Percentiles rank a stretch among this genome's conserved stretches.
These are phyloP conservation scores for Bufotes viridis DNA, from an alignment of 2,797 vertebrate species.

Conservation along the genomic window DNA sequence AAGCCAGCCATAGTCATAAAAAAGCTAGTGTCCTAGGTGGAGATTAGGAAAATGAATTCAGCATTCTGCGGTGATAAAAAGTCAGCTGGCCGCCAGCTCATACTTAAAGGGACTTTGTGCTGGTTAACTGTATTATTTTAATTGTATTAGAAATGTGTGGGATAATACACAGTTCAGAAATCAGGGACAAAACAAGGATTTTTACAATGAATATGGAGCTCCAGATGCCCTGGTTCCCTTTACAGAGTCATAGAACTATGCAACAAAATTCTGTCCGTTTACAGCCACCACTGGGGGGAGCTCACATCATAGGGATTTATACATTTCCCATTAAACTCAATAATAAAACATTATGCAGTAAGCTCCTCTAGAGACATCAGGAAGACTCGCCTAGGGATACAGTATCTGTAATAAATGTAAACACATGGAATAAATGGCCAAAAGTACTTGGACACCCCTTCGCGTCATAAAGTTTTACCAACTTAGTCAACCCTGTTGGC, in stretches of 20 bases:
- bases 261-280: neutral
- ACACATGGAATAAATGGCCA: too few relatives aligned
- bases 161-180: neutral
- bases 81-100: neutral
- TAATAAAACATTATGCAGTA: too few relatives aligned
- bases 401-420: too few relatives aligned
- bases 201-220: neutral
- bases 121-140: neutral
- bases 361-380: too few relatives aligned
- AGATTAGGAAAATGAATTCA: slow-evolving; percentile 42
- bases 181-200: neutral
- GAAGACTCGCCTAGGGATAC: too few relatives aligned
- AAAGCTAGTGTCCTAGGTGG: slow-evolving; percentile 7
- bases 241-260: neutral
- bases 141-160: neutral
- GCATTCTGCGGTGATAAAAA: neutral
- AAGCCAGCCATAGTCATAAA: slow-evolving; percentile 8
- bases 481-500: too few relatives aligned
- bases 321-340: too few relatives aligned
- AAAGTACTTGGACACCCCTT: too few relatives aligned
- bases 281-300: neutral
- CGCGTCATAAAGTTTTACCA: too few relatives aligned
- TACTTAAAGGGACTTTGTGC: neutral
- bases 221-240: neutral
- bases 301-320: neutral